A percentile compares a stretch with the other conserved stretches of the same genome.
These are phyloP conservation scores for Drosophila orena DNA, from an alignment of 1,140 invertebrate species.

Conservation along the genomic window DNA sequence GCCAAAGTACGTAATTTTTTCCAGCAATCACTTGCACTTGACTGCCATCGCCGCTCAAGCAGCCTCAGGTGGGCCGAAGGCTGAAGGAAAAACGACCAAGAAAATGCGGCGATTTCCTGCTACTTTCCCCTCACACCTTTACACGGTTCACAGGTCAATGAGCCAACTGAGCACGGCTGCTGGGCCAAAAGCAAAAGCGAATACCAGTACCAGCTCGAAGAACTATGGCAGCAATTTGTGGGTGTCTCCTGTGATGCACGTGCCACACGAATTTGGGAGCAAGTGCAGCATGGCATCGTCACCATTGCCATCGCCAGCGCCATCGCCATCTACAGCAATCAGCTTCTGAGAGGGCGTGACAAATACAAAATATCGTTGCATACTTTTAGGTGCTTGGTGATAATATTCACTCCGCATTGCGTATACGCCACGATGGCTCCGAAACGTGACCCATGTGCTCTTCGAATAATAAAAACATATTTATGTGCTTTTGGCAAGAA, in stretches of 20 bases:
- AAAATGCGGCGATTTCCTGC: constrained; percentile 24
- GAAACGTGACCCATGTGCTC: constrained; percentile 33
- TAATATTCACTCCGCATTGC: constrained; percentile 37
- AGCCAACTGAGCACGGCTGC: constrained; percentile 27
- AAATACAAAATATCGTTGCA: constrained; percentile 40
- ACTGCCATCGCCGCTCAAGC: constrained; percentile 37
- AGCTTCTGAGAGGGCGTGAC: constrained; percentile 27
- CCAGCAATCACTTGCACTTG: constrained; percentile 57
- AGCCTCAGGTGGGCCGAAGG: constrained; percentile 35
- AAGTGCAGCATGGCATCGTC: not conserved
- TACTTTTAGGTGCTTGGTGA: constrained; percentile 10
- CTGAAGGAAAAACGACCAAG: not conserved
- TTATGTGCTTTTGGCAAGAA: constrained; percentile 14
- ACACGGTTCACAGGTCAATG: constrained; percentile 47
- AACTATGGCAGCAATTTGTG: constrained; percentile 45
- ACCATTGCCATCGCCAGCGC: constrained; percentile 4
- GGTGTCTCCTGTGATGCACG: constrained; percentile 26
- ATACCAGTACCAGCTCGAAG: too few species aligned
- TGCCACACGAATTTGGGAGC: constrained; percentile 11
- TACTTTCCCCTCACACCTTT: not conserved
- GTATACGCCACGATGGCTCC: constrained; percentile 42
- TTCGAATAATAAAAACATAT: constrained; percentile 30
- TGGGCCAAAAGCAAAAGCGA: not conserved
- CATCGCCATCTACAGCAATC: constrained; percentile 31
- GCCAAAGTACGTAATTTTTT: constrained; percentile 53